A percentile compares a stretch with the other conserved stretches of the same genome.
Conservation (phyloP, 2,113 vertebrate species). For the Lota lota region DNA sequence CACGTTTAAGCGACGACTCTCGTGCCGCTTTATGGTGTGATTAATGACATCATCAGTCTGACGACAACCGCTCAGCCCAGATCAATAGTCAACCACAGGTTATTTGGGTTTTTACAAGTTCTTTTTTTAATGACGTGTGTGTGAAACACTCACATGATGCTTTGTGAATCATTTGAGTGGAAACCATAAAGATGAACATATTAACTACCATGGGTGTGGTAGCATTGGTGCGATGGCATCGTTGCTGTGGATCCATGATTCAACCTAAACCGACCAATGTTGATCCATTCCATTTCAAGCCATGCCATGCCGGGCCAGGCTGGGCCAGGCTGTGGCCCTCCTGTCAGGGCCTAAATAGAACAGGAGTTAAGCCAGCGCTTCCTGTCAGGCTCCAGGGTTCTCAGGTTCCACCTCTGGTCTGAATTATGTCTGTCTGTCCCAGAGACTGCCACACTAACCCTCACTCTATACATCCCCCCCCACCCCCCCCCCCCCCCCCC, state of each 20-base stretch:
- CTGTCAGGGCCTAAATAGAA: conserved; percentile 58
- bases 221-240: too few relatives aligned
- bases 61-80: conserved; percentile 30
- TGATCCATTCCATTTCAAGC: not conserved
- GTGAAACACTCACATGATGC: too few relatives aligned
- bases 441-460: conserved; percentile 49
- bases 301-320: not conserved
- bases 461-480: not conserved
- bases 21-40: conserved; percentile 40
- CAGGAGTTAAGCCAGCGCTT: conserved; percentile 71
- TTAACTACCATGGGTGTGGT: too few relatives aligned
- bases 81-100: too few relatives aligned
- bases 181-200: too few relatives aligned
- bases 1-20: too few relatives aligned
- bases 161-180: too few relatives aligned
- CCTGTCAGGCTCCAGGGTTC: conserved; percentile 68
- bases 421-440: conserved; percentile 66
- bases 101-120: too few relatives aligned
- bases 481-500: conserved; percentile 6
- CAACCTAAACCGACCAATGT: too few relatives aligned
- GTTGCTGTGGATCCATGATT: too few relatives aligned
- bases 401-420: conserved; percentile 70
- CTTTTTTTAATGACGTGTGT: too few relatives aligned
- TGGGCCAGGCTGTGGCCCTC: conserved; percentile 20
- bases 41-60: conserved; percentile 47